Percentiles rank a stretch among this genome's conserved stretches.
phyloP scores from a whole-genome alignment of 2,797 vertebrate species.

The Hybognathus amarus region DNA sequence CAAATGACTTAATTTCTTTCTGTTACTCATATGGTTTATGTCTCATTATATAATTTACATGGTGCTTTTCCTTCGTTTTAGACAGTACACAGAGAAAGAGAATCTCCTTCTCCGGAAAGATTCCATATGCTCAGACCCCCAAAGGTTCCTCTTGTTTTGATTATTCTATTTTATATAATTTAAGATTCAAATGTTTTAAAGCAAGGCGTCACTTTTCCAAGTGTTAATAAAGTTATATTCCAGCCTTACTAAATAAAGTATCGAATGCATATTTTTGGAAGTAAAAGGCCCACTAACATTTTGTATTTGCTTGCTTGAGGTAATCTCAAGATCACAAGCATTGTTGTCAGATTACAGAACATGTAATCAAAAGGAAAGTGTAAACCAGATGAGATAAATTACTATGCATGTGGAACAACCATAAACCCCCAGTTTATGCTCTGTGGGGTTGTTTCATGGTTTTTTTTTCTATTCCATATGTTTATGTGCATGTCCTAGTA shows the following conservation, averaged over 20 bases:
- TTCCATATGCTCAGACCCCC: conserved; percentile 99
- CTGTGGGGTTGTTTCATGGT: not conserved
- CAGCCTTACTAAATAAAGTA: conserved; percentile 4
- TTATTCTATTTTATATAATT: conserved; percentile 75
- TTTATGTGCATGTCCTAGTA: not conserved
- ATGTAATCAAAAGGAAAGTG: not conserved
- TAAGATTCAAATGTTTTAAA: conserved; percentile 39
- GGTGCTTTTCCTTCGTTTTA: conserved; percentile 99
- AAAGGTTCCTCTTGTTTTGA: conserved; percentile 92
- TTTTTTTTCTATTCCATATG: not conserved
- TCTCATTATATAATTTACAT: conserved; percentile 74
- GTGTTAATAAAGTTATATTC: conserved; percentile 61
- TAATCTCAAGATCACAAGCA: not conserved
- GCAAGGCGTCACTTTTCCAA: conserved; percentile 67
- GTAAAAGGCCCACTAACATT: not conserved
- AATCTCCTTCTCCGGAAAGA: conserved; percentile 98
- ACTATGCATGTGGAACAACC: conserved; percentile 11
- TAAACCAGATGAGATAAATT: not conserved
- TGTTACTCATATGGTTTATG: conserved; percentile 68
- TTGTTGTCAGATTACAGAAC: conserved; percentile 4
- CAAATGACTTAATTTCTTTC: conserved; percentile 64
- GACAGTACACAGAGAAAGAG: conserved; percentile 99
- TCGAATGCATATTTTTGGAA: not conserved
- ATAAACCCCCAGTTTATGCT: conserved; percentile 13
- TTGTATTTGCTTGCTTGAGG: conserved; percentile 4